Evolutionary conservation across 2,113 vertebrate genomes (phyloP).

Genomic region (Dermatemys mawii): DNA sequence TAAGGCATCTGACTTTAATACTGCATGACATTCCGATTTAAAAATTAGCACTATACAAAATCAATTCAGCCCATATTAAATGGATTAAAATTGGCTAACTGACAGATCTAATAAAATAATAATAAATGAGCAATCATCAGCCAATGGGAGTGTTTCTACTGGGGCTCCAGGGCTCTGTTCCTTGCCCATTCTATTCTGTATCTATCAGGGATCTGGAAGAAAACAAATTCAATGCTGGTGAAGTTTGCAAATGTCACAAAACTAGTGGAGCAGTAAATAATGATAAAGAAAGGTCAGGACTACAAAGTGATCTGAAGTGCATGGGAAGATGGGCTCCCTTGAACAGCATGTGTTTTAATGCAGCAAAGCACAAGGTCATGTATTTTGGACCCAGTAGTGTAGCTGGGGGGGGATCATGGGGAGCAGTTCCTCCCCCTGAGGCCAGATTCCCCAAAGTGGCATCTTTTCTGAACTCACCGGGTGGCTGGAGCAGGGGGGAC

Average conservation of each 20-base stretch:
- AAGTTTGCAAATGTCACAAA: not conserved
- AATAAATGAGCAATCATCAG: not conserved
- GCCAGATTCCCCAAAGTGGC: no score
- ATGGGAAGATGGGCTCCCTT: not conserved
- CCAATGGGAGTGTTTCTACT: not conserved
- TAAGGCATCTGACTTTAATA: conserved; percentile 15
- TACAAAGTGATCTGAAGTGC: not conserved
- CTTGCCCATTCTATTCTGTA: fast-evolving
- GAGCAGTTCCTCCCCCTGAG: no score
- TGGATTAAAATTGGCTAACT: conserved; percentile 3
- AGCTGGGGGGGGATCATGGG: no score
- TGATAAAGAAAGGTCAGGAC: not conserved
- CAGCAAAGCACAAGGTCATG: fast-evolving
- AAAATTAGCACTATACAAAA: not conserved
- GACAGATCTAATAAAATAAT: not conserved
- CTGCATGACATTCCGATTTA: not conserved
- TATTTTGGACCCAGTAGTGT: not conserved
- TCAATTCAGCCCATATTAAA: not conserved
- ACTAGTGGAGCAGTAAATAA: not conserved
- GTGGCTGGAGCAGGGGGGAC: no score
- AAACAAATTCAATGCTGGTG: not conserved
- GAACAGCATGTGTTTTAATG: fast-evolving
- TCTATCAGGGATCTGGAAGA: fast-evolving
- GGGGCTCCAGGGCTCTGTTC: not conserved
- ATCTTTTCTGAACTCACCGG: no score